Evolutionary conservation across 2,888 invertebrate species (phyloP), one percentile per base, ranked within the genome.

Genomic region (Norana najaformis): DNA sequence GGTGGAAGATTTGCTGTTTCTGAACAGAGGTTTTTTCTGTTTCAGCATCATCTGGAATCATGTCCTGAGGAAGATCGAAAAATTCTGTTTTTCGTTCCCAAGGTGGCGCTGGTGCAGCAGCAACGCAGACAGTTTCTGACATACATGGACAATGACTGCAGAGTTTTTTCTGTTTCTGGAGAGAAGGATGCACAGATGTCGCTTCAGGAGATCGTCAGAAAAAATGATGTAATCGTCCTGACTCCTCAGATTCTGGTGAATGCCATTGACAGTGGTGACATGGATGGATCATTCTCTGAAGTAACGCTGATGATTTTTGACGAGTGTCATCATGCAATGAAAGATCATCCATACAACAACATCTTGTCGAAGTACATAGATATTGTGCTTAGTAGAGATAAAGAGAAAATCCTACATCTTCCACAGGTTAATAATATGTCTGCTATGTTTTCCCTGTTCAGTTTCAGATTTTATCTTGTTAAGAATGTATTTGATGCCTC

Each of bases 241-340:
- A 95, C 95, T 0, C 94, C 95, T 1, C 94, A 95, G 91, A 93
- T 95, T 37, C 92, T 95, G 85, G 92, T 95, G 90, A 94, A 93
- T 92, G 93, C 93, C n/a, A 90, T 93, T 41, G 88, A 89, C 0
- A 89, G 88, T 8, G 83, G 89, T 8, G 89, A 91, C n/a, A 53
- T 88, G 6, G n/a, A n/a, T 34, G 69, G 38, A 23, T 91, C 92
- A 16, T 85, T 92, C 4, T 89, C 90, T 20, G 88, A 90, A 39
- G 93, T 94, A 90, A 92, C 94, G 2, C 90, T 94, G 90, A 91
- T 94, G 89, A 92, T 94, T 5, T 94, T 94, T 92, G 94, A 94
- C 92, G 94, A 94, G 90, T 94, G 94, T 89, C 94, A 94, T 90
- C 94, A 94, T 90, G 93, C 93, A 16, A 92, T 92, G 90, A 93